These are phyloP conservation scores for Calycopis cecrops DNA, from an alignment of 1,140 invertebrate genomes.

Conservation along the genomic window DNA sequence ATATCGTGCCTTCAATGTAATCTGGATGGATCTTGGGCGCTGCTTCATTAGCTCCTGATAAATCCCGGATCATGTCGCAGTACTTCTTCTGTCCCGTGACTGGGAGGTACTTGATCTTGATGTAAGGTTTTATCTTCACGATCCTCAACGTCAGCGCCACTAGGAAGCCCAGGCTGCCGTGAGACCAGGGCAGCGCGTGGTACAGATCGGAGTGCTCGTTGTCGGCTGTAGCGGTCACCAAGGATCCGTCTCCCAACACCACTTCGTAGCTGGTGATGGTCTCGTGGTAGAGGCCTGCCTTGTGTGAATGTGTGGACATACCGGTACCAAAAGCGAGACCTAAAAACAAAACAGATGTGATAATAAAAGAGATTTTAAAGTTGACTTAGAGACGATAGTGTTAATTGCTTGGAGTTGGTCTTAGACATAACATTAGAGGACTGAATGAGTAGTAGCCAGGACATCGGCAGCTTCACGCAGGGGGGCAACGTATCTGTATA, in stretches of 20 bases:
- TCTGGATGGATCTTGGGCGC: conserved; percentile 79
- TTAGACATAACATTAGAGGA: no score
- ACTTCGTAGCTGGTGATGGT: conserved; percentile 86
- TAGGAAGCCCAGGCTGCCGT: conserved; percentile 88
- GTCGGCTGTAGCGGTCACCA: conserved; percentile 83
- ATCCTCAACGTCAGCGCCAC: conserved; percentile 86
- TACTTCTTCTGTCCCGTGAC: conserved; percentile 78
- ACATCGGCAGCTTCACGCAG: no score
- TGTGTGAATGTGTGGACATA: conserved; percentile 88
- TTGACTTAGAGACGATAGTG: no score
- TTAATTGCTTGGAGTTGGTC: no score
- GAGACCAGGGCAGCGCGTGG: conserved; percentile 87
- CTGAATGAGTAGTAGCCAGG: no score
- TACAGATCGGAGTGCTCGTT: conserved; percentile 83
- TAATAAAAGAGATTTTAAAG: no score
- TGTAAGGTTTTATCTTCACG: conserved; percentile 81
- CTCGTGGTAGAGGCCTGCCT: conserved; percentile 87
- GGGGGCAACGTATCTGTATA: no score
- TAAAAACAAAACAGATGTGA: conserved; percentile 37
- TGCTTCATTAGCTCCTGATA: conserved; percentile 73
- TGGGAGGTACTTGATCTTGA: conserved; percentile 83
- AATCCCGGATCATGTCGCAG: conserved; percentile 76
- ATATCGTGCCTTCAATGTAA: conserved; percentile 88
- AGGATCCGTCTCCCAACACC: conserved; percentile 82
- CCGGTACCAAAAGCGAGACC: conserved; percentile 89